These are phyloP conservation scores for Hipparchia semele DNA, from an alignment of 2,888 invertebrate genomes.

Conservation along the genomic window DNA sequence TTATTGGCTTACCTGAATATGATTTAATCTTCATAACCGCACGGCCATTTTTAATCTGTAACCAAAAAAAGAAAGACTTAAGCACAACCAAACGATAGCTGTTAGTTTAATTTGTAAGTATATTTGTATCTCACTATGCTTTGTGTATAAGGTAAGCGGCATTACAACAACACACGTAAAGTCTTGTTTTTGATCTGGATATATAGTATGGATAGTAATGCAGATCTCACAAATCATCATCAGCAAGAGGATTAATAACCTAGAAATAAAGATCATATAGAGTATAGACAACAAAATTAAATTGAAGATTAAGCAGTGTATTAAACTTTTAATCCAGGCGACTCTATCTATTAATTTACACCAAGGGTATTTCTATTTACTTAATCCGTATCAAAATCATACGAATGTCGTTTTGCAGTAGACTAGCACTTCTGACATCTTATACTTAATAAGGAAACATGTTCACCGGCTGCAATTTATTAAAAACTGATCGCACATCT, in stretches of 20 bases:
- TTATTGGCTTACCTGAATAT: slow-evolving; percentile 69
- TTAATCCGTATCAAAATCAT: slow-evolving; percentile 36
- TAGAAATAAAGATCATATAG: neutral
- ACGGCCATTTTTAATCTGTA: slow-evolving; percentile 68
- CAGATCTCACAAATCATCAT: no score
- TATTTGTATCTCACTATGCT: no score
- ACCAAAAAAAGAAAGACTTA: slow-evolving; percentile 50
- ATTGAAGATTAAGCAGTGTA: slow-evolving; percentile 1
- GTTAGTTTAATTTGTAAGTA: no score
- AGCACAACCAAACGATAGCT: no score
- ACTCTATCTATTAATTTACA: slow-evolving; percentile 14
- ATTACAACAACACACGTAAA: no score
- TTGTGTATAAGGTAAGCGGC: no score
- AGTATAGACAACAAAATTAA: neutral
- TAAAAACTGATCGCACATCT: neutral
- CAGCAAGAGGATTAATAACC: neutral
- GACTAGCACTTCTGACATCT: slow-evolving; percentile 35
- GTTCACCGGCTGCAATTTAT: slow-evolving; percentile 23
- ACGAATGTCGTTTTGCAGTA: slow-evolving; percentile 32
- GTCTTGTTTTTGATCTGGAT: no score
- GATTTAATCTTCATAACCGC: slow-evolving; percentile 69
- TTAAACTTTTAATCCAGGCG: slow-evolving; percentile 9
- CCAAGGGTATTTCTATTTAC: slow-evolving; percentile 22
- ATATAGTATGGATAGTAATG: no score
- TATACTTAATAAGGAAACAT: slow-evolving; percentile 35